Percentiles rank a stretch among this genome's conserved stretches.
Conservation (phyloP, 1,140 invertebrate genomes). For the Rhynchophorus ferrugineus region DNA sequence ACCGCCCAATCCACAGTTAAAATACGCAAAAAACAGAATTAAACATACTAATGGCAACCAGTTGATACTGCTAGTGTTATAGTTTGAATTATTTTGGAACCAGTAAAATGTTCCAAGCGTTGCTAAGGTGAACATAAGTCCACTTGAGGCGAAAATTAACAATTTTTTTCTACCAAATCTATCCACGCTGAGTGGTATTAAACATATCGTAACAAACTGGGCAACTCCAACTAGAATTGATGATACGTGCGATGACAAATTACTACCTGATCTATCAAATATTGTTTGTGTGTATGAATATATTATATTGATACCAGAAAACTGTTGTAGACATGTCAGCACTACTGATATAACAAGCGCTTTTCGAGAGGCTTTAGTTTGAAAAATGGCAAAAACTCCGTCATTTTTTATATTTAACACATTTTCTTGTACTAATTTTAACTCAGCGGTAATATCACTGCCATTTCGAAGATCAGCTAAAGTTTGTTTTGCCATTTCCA, state of each 20-base stretch:
- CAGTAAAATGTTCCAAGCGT: slow-evolving; percentile 23
- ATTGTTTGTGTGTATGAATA: slow-evolving; percentile 69
- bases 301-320: slow-evolving; percentile 72
- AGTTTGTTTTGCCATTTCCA: slow-evolving; percentile 41
- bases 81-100: slow-evolving; percentile 8
- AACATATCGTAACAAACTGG: slow-evolving; percentile 53
- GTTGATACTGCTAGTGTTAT: slow-evolving; percentile 12
- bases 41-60: slow-evolving; percentile 25
- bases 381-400: slow-evolving; percentile 45
- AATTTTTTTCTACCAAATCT: slow-evolving; percentile 61
- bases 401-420: slow-evolving; percentile 21
- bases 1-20: slow-evolving; percentile 58
- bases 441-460: slow-evolving; percentile 43
- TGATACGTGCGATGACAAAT: slow-evolving; percentile 48
- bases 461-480: neutral
- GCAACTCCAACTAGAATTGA: slow-evolving; percentile 73
- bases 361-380: slow-evolving; percentile 47
- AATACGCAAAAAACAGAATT: slow-evolving; percentile 21
- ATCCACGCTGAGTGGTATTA: slow-evolving; percentile 65
- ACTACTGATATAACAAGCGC: slow-evolving; percentile 59
- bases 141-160: slow-evolving; percentile 57
- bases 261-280: slow-evolving; percentile 53
- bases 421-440: slow-evolving; percentile 45
- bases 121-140: slow-evolving; percentile 42
- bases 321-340: slow-evolving; percentile 62